phyloP scores from a whole-genome alignment of 2,888 invertebrate genomes.

The Lasioglossum morio region DNA sequence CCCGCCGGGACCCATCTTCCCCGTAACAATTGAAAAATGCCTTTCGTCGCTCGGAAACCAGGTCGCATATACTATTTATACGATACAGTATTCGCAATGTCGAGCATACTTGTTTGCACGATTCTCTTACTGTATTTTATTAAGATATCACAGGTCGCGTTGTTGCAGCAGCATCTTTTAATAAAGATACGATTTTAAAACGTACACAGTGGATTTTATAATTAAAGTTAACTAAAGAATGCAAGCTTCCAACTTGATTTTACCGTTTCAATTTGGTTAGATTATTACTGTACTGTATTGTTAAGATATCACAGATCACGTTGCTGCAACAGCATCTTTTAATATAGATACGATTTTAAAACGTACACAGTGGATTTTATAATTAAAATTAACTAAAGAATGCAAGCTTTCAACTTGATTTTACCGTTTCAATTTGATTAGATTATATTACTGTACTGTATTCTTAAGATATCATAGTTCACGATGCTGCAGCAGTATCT shows the following conservation, averaged over 20 bases:
- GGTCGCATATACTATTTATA: slow-evolving; percentile 4
- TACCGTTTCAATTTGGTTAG: no score
- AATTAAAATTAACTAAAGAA: no score
- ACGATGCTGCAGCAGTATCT: background rate
- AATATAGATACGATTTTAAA: no score
- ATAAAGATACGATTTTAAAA: no score
- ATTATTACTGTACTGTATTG: no score
- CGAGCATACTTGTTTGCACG: background rate
- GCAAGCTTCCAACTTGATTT: no score
- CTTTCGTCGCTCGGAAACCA: background rate
- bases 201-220: no score
- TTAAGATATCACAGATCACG: background rate
- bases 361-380: no score
- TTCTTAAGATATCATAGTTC: background rate
- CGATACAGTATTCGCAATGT: background rate
- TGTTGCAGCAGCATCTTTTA: background rate
- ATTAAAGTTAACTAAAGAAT: no score
- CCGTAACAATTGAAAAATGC: background rate
- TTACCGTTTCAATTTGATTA: no score
- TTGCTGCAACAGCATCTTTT: background rate
- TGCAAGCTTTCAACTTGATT: no score
- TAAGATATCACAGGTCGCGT: background rate
- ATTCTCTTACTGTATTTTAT: background rate
- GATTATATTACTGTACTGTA: no score
- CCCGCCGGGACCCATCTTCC: background rate